Evolutionary conservation across 2,797 vertebrate species (phyloP), one percentile per base, ranked within the genome.

Genomic region (Rhinella marina): DNA sequence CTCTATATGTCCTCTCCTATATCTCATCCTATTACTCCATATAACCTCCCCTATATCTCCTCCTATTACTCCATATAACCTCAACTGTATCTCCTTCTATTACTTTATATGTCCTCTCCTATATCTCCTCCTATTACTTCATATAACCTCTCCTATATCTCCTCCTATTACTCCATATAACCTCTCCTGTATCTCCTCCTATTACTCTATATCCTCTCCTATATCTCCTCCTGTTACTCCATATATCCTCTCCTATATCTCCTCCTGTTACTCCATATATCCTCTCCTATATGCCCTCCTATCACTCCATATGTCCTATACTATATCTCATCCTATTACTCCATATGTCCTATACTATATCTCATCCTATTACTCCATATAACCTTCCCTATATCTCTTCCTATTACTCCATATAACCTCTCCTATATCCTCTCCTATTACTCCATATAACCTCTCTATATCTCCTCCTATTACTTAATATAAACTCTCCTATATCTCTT

Each of bases 81-180:
- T 70, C 27, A 6, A 25, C 27, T 70, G 32, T 70, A 70, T 70
- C 68, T 70, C 29, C 27, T 70, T 27, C 68, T 70, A 70, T 70
- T 70, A 70, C 68, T 70, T 14, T 27, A 70, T 70, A 68, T 70
- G 32, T 8, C 14, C 14, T 5, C 25, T 7, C 68, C 68, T 32
- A 32, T 70, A 70, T 32, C 66, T 70, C 66, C 66, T 70, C 66
- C 66, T 70, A 70, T 70, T 70, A 70, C 66, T 70, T 27, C 27
- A 32, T 70, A 70, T 32, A 70, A 13, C 14, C 27, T 41, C 41
- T 62, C 68, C 66, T 70, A 70, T 70, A 70, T 70, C 66, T 70
- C 66, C 66, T 70, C 66, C 66, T 70, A 70, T 70, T 70, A 70
- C 66, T 32, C 25, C 66, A 70, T 70, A 16, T 29, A 29, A 0